Conservation (phyloP, 2,797 vertebrate genomes). For the Rallus crepitans region DNA sequence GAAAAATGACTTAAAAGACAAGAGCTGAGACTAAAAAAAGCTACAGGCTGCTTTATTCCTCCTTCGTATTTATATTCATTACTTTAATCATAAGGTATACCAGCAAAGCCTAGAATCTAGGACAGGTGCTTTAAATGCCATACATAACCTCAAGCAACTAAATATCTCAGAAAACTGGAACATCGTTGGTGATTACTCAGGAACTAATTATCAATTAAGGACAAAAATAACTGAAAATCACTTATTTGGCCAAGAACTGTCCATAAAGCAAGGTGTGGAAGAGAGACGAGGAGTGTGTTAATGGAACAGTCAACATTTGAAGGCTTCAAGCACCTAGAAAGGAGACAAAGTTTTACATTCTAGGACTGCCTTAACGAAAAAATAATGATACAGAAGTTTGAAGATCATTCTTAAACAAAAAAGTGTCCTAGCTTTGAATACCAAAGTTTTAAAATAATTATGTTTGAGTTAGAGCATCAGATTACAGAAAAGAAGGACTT, state of each 20-base stretch:
- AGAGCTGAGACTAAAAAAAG: not conserved
- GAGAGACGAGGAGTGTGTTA: not conserved
- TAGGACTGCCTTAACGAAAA: not conserved
- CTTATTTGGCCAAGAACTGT: not conserved
- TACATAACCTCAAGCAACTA: not conserved
- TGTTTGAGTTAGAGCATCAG: not conserved
- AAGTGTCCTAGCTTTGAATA: not conserved
- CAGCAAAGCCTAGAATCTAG: not conserved
- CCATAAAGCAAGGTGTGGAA: not conserved
- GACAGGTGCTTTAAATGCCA: conserved; percentile 8
- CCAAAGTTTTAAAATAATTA: not conserved
- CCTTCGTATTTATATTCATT: not conserved
- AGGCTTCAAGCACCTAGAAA: not conserved
- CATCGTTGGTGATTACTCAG: not conserved
- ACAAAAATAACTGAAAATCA: not conserved
- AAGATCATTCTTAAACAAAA: not conserved
- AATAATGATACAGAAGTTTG: not conserved
- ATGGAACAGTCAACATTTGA: not conserved
- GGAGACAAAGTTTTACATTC: not conserved
- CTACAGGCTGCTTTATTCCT: not conserved
- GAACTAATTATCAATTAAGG: not conserved
- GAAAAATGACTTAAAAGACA: not conserved
- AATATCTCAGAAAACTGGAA: not conserved
- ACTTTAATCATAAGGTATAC: not conserved
- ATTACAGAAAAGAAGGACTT: not conserved